A percentile compares a stretch with the other conserved stretches of the same genome.
phyloP scores from a whole-genome alignment of 2,888 invertebrate genomes.

The Meta bourneti region DNA sequence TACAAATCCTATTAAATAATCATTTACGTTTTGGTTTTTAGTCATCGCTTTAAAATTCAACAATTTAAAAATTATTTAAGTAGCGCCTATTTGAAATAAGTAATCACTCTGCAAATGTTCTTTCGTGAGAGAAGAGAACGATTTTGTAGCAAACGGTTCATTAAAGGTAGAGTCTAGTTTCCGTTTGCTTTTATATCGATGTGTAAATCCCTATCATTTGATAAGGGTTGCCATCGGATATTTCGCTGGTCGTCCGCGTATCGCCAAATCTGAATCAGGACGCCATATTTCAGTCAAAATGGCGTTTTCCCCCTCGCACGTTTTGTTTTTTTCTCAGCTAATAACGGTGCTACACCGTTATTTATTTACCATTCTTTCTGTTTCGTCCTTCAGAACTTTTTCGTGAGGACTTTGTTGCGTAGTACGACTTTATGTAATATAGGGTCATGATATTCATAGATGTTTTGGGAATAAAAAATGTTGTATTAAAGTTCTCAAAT shows the following conservation, averaged over 20 bases:
- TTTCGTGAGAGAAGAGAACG: not conserved
- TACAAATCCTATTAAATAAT: conserved; percentile 42
- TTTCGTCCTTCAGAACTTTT: no score
- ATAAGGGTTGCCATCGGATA: conserved; percentile 52
- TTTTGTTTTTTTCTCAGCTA: not conserved
- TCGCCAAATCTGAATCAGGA: conserved; percentile 1
- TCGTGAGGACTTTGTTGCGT: no score
- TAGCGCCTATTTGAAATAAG: not conserved
- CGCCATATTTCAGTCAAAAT: conserved; percentile 2
- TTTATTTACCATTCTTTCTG: not conserved
- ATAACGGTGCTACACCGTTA: not conserved
- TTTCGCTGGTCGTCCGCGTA: not conserved
- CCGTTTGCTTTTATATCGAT: conserved; percentile 54
- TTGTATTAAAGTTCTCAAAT: no score
- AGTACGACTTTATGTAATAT: no score
- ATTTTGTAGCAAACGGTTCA: conserved; percentile 7
- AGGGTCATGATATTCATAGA: no score
- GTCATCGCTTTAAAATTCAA: conserved; percentile 46
- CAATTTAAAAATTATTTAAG: not conserved
- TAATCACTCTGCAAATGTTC: not conserved
- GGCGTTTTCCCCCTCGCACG: not conserved
- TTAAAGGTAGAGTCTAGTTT: conserved; percentile 35
- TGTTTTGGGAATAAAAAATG: no score
- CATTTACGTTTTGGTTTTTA: conserved; percentile 59
- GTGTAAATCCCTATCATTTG: conserved; percentile 33